Evolutionary conservation across 1,140 invertebrate genomes (phyloP).

Genomic region (Triops cancriformis): DNA sequence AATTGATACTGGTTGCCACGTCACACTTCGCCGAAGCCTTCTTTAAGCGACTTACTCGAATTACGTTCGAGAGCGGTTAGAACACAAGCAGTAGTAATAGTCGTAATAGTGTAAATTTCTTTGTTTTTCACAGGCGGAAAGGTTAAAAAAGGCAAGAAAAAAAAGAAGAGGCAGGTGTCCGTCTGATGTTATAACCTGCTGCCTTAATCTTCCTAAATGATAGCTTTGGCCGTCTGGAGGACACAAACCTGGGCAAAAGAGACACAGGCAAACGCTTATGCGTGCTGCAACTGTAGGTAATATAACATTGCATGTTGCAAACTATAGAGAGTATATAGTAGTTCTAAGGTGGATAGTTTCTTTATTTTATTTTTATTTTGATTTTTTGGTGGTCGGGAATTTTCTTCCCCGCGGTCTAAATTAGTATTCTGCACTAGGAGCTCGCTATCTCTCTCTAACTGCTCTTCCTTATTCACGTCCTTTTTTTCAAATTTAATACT

Average conservation of each 20-base stretch:
- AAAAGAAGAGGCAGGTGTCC: constrained; percentile 4
- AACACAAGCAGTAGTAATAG: no score
- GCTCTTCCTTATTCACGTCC: background rate
- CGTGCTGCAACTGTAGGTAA: background rate
- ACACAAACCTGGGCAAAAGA: constrained; percentile 5
- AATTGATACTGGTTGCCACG: no score
- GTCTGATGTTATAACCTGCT: constrained; percentile 9
- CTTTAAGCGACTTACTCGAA: no score
- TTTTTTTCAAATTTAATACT: background rate
- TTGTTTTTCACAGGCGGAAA: no score
- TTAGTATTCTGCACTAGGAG: constrained; percentile 10
- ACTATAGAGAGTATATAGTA: background rate
- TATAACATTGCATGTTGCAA: constrained; percentile 10
- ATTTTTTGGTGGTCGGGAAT: background rate
- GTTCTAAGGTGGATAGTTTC: background rate
- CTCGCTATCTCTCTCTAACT: background rate
- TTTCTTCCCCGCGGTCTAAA: background rate
- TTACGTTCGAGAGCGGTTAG: no score
- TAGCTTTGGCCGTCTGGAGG: constrained; percentile 12
- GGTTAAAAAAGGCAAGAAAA: background rate
- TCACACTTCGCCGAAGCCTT: constrained; percentile 14
- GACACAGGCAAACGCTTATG: background rate
- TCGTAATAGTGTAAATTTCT: no score
- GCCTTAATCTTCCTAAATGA: constrained; percentile 6
- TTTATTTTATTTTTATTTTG: background rate